Evolutionary conservation across 2,113 vertebrate genomes (phyloP).

Genomic region (Melanerpes formicivorus): DNA sequence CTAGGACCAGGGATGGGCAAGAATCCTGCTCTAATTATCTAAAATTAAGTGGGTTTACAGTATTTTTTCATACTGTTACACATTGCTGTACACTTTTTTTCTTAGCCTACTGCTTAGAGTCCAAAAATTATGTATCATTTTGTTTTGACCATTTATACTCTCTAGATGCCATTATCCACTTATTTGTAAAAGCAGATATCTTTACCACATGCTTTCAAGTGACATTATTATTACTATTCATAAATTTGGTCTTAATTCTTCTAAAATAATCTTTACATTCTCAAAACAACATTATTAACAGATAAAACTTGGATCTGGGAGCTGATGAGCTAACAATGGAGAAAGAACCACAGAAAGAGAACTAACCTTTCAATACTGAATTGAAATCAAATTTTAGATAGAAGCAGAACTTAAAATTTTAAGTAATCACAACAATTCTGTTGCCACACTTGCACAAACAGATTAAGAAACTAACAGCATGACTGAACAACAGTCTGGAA

Average conservation of each 20-base stretch:
- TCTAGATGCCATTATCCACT: neutral
- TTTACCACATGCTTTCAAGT: neutral
- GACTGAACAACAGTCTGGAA: slow-evolving; percentile 17
- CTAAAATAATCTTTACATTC: neutral
- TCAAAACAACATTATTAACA: neutral
- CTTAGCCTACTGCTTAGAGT: neutral
- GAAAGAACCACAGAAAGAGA: neutral
- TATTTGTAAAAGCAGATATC: neutral
- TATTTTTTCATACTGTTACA: neutral
- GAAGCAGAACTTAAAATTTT: neutral
- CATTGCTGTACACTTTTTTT: neutral
- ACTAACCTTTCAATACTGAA: neutral
- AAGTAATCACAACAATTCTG: neutral
- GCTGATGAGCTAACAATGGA: neutral
- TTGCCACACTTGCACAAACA: neutral
- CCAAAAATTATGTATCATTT: neutral
- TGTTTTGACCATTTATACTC: neutral
- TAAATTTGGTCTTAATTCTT: neutral
- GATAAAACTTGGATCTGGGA: neutral
- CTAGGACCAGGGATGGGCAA: neutral
- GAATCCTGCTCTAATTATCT: neutral
- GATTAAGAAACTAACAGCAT: neutral
- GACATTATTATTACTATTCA: neutral
- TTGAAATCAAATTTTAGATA: slow-evolving; percentile 13
- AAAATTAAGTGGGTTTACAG: neutral